Conservation (phyloP, 1,140 invertebrate genomes). For the Pseudomyrmex sp. region DNA sequence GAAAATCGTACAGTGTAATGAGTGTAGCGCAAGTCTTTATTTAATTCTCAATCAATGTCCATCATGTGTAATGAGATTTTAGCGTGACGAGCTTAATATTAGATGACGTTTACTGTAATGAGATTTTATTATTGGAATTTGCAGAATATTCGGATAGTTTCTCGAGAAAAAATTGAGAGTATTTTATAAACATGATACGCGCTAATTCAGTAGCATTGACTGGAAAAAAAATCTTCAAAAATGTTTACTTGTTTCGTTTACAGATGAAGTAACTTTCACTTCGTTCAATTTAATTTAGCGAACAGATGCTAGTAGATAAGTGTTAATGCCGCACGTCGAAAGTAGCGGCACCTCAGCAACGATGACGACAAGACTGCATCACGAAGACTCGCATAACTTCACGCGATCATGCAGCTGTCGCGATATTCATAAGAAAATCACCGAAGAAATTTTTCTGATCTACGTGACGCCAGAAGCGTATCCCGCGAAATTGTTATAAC, state of each 20-base stretch:
- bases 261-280: neutral
- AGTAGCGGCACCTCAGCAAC: conserved; percentile 20
- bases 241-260: neutral
- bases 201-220: neutral
- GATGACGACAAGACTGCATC: conserved; percentile 31
- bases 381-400: conserved; percentile 22
- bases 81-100: conserved; percentile 1
- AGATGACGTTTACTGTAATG: neutral
- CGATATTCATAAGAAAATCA: neutral
- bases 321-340: conserved; percentile 20
- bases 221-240: neutral
- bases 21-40: neutral
- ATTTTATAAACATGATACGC: neutral
- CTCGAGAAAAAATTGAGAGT: neutral
- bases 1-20: conserved; percentile 7
- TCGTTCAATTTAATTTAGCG: conserved; percentile 34
- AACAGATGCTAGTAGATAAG: conserved; percentile 20
- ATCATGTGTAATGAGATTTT: conserved; percentile 14
- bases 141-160: neutral
- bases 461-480: conserved; percentile 8
- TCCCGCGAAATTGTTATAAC: conserved; percentile 4
- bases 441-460: conserved; percentile 10
- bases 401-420: neutral
- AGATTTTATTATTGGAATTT: conserved; percentile 9
- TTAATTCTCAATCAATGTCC: conserved; percentile 26